A percentile compares a stretch with the other conserved stretches of the same genome.
Evolutionary conservation across 2,113 vertebrate species (phyloP).

Genomic region (Rhinogobius similis): DNA sequence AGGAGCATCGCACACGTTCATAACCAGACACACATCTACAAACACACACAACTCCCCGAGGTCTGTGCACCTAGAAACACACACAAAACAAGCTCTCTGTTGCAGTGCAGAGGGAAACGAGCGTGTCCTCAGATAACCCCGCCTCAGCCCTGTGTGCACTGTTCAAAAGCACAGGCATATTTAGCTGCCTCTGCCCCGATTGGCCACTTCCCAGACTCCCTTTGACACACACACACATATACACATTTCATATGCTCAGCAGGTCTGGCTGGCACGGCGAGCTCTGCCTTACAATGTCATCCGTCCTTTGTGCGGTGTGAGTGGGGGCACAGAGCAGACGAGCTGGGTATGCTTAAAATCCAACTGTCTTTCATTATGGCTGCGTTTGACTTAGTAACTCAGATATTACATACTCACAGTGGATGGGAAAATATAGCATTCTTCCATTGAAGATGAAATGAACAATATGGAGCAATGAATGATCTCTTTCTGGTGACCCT

Average conservation of each 20-base stretch:
- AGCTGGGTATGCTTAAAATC: conserved; percentile 53
- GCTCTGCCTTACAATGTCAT: conserved; percentile 29
- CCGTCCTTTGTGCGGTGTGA: conserved; percentile 28
- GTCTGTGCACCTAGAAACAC: conserved; percentile 62
- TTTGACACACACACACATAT: conserved; percentile 25
- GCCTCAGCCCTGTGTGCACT: conserved; percentile 21
- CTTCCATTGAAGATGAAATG: no score
- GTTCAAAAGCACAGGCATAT: conserved; percentile 49
- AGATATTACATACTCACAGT: background rate
- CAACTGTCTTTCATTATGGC: background rate
- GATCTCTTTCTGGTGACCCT: no score
- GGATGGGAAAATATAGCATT: no score
- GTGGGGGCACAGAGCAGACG: conserved; percentile 73
- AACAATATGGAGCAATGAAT: no score
- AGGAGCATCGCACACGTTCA: conserved; percentile 48
- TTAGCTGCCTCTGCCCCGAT: conserved; percentile 48
- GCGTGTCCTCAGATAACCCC: conserved; percentile 56
- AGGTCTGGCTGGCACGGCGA: conserved; percentile 30
- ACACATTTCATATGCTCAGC: conserved; percentile 16
- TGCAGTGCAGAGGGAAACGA: conserved; percentile 28
- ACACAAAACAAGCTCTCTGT: conserved; percentile 60
- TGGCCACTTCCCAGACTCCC: conserved; percentile 38
- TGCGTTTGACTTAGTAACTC: background rate
- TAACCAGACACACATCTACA: conserved; percentile 5
- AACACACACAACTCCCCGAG: conserved; percentile 42